These are phyloP conservation scores for Calyptomena viridis DNA, from an alignment of 2,113 vertebrate genomes.

Conservation along the genomic window DNA sequence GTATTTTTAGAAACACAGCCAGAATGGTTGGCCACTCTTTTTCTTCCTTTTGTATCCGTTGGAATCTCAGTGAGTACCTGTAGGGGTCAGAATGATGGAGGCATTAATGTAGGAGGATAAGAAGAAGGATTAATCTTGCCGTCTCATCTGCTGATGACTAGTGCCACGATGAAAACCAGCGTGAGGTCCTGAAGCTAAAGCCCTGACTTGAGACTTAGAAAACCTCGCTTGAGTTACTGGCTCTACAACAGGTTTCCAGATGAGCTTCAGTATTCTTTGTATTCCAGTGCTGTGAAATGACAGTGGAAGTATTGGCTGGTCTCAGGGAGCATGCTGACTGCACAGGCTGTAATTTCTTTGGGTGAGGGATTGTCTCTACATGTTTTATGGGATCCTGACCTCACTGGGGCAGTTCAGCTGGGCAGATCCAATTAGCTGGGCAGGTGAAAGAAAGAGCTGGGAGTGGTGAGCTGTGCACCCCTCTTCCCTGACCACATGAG, in stretches of 20 bases:
- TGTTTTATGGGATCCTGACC: not conserved
- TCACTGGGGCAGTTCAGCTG: not conserved
- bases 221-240: not conserved
- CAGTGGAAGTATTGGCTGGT: not conserved
- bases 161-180: rapidly evolving
- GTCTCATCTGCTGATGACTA: not conserved
- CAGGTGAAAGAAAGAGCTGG: not conserved
- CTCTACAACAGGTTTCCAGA: not conserved
- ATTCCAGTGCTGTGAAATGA: not conserved
- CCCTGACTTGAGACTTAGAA: not conserved
- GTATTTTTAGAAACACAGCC: constrained; percentile 52
- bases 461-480: not conserved
- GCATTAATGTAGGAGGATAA: not conserved
- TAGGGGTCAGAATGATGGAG: not conserved
- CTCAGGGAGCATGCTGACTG: not conserved
- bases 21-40: not conserved
- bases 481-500: not conserved
- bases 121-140: constrained; percentile 1
- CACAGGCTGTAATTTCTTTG: not conserved
- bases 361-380: not conserved
- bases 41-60: not conserved
- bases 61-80: not conserved
- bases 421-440: not conserved
- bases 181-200: not conserved
- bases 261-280: not conserved